phyloP scores from a whole-genome alignment of 2,797 vertebrate genomes.

The Amblyopsis hoosieri region DNA sequence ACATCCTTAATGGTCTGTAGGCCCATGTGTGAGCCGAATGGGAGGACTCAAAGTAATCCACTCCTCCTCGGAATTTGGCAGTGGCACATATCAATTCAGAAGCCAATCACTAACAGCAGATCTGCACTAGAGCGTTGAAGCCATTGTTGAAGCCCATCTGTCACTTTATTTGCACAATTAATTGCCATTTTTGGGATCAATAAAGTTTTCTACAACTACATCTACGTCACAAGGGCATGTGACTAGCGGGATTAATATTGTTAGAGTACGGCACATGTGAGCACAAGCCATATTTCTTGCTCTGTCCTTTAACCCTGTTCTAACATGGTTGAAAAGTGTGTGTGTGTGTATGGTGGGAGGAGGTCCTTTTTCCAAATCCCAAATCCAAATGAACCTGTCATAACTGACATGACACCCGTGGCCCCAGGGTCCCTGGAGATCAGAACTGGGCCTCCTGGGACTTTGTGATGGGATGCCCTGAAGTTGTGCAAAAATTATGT shows the following conservation, averaged over 20 bases:
- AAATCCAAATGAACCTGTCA: constrained; percentile 62
- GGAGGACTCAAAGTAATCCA: constrained; percentile 40
- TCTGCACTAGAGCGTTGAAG: constrained; percentile 59
- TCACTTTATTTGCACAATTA: background rate
- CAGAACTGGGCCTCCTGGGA: constrained; percentile 27
- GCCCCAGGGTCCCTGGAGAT: constrained; percentile 34
- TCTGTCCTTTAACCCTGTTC: constrained; percentile 2
- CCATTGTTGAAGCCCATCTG: constrained; percentile 48
- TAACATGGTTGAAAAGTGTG: background rate
- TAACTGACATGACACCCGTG: constrained; percentile 51
- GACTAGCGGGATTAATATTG: constrained; percentile 58
- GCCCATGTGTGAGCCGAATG: constrained; percentile 1
- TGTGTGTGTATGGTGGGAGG: too few species aligned
- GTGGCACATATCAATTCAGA: constrained; percentile 48
- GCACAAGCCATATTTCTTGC: constrained; percentile 4
- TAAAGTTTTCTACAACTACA: too few species aligned
- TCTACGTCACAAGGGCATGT: constrained; percentile 41
- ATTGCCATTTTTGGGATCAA: too few species aligned
- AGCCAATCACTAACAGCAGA: constrained; percentile 56
- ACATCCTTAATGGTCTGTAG: constrained; percentile 35
- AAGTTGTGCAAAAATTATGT: constrained; percentile 59
- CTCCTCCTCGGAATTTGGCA: constrained; percentile 29
- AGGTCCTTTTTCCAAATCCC: constrained; percentile 38
- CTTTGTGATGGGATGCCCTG: constrained; percentile 50
- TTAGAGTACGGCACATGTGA: constrained; percentile 57